phyloP scores from a whole-genome alignment of 2,888 invertebrate species.

The Brachypalpus laphriformis region DNA sequence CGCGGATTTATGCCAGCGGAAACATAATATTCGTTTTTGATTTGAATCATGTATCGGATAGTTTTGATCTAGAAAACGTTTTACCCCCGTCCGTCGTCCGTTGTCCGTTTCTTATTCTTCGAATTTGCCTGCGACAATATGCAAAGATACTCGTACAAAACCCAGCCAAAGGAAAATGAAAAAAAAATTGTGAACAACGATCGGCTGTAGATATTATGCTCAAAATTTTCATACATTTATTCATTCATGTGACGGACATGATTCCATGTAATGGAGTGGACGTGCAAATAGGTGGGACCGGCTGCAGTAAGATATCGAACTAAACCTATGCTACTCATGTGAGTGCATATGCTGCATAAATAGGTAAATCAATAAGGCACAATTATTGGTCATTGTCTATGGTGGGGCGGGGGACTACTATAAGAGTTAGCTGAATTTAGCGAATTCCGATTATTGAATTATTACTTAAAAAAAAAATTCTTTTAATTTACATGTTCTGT shows the following conservation, averaged over 20 bases:
- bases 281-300: conserved; percentile 55
- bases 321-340: conserved; percentile 5
- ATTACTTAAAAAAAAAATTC: too few relatives aligned
- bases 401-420: neutral
- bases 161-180: conserved; percentile 23
- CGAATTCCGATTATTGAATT: too few relatives aligned
- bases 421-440: conserved; percentile 19
- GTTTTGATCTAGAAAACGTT: conserved; percentile 69
- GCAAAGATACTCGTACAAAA: conserved; percentile 40
- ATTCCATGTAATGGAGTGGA: conserved; percentile 59
- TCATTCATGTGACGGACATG: conserved; percentile 71
- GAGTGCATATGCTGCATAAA: conserved; percentile 28
- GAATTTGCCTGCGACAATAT: conserved; percentile 41
- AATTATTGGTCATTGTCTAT: conserved; percentile 50
- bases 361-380: conserved; percentile 52
- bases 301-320: conserved; percentile 8
- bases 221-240: conserved; percentile 60
- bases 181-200: conserved; percentile 22
- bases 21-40: conserved; percentile 72
- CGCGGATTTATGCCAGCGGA: conserved; percentile 68
- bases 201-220: conserved; percentile 58
- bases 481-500: too few relatives aligned
- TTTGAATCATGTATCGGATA: conserved; percentile 69
- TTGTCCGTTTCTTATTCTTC: conserved; percentile 36
- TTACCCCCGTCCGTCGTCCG: conserved; percentile 64